These are phyloP conservation scores for Mus caroli DNA, from an alignment of 2,797 vertebrate genomes.

Conservation along the genomic window DNA sequence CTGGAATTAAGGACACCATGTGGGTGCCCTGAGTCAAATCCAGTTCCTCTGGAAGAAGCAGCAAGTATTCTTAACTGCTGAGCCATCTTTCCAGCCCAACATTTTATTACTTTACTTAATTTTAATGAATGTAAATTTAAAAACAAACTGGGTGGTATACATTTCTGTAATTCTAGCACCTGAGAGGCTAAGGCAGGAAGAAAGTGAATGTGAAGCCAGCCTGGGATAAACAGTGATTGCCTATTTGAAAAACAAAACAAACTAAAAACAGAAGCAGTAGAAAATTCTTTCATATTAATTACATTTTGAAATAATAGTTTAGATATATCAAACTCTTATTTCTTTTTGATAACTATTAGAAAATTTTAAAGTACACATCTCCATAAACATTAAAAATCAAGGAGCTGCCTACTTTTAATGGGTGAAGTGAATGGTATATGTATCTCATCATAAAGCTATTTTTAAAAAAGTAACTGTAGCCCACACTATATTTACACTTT, in stretches of 20 bases:
- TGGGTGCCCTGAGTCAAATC: not conserved
- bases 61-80: not conserved
- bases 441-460: not conserved
- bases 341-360: not conserved
- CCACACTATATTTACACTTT: not conserved
- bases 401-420: not conserved
- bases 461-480: not conserved
- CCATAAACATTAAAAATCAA: not conserved
- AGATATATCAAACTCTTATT: not conserved
- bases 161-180: not conserved
- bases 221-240: not conserved
- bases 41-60: not conserved
- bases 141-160: not conserved
- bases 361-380: not conserved
- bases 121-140: constrained; percentile 28
- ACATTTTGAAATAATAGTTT: constrained; percentile 44
- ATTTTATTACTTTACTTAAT: not conserved
- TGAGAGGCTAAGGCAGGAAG: not conserved
- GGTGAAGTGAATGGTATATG: not conserved
- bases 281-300: constrained; percentile 41
- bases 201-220: not conserved
- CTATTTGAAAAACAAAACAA: not conserved
- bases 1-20: not conserved
- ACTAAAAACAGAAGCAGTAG: not conserved
- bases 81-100: not conserved